Conservation (phyloP, 2,113 vertebrate genomes). For the Loxodonta africana region DNA sequence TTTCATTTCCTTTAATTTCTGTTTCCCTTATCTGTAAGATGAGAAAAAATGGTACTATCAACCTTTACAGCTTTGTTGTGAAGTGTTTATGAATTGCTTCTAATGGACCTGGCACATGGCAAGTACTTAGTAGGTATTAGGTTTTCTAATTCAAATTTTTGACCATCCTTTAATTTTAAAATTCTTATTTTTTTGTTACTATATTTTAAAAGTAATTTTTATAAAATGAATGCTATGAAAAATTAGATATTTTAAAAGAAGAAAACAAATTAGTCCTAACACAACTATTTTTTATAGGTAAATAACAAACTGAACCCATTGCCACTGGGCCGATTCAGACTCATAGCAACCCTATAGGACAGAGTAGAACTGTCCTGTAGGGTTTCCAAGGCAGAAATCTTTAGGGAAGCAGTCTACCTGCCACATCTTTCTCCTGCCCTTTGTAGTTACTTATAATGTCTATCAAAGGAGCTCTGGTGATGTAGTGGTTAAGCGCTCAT, state of each 20-base stretch:
- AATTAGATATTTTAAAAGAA: conserved; percentile 58
- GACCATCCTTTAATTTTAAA: not conserved
- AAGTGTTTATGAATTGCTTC: not conserved
- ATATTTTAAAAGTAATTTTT: conserved; percentile 27
- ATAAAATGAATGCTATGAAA: conserved; percentile 52
- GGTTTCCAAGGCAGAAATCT: too few species aligned
- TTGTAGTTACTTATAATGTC: too few species aligned
- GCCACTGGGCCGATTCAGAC: too few species aligned
- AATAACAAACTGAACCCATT: not conserved
- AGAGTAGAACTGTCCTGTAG: too few species aligned
- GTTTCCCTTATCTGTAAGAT: not conserved
- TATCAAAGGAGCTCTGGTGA: not conserved
- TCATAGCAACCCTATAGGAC: too few species aligned
- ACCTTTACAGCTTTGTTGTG: not conserved
- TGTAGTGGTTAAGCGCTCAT: not conserved
- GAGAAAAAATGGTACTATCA: not conserved
- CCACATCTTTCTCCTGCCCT: too few species aligned
- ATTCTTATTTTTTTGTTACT: not conserved
- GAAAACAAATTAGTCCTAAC: not conserved
- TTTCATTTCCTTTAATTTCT: conserved; percentile 38
- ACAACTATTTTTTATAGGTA: conserved; percentile 34
- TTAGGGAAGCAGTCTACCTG: too few species aligned
- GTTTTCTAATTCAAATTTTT: conserved; percentile 37
- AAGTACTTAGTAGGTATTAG: not conserved
- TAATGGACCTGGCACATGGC: not conserved